Base-by-base conservation (phyloP, 2,888 invertebrate species). In the Eristalinus sepulchralis region DNA sequence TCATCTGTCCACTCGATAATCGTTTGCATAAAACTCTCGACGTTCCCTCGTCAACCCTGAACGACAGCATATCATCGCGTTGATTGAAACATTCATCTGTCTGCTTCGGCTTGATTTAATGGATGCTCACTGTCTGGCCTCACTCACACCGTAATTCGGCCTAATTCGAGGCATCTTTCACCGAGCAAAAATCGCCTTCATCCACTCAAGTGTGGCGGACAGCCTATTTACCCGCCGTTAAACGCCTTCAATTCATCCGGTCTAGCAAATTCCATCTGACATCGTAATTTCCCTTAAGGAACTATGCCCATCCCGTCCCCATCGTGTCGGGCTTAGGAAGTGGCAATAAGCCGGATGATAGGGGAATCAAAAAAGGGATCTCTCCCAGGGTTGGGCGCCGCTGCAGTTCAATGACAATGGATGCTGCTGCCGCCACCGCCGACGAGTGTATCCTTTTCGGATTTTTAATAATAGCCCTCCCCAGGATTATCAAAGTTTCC, bases 241-340 rank as follows among this genome's bases (percentile, higher is more conserved):
- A 67, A 39, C 22, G n/a, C 47, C 20, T 27, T 27, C 39, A 34
- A 10, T 63, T 57, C 77, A 63, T 70, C 36, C 68, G 70, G 62
- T 36, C 55, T 36, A 17, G 53, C 68, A 62, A 63, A 63, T 70
- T 63, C 22, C 68, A 57, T 63, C 55, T 39, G 70, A 78, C 63
- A 63, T 70, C 62, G 77, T 57, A 78, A 78, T 78, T 78, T 78
- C 57, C 76, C 27, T 27, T 27, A 55, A 63, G 31, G 31, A 67
- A 39, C 33, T 8, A 17, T n/a, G 36, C 39, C 47, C 10, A 27
- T 27, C n/a, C 13, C 34, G 20, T 27, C 33, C 62, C 39, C 73
- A 73, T 66, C 9, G 13, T 39, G 36, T 36, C 55, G 34, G 11
- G 20, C 62, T 33, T 13, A 57, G 22, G 39, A 39, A 33, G 59